Evolutionary conservation across 2,888 invertebrate species (phyloP).

Genomic region (Oscheius sp.): DNA sequence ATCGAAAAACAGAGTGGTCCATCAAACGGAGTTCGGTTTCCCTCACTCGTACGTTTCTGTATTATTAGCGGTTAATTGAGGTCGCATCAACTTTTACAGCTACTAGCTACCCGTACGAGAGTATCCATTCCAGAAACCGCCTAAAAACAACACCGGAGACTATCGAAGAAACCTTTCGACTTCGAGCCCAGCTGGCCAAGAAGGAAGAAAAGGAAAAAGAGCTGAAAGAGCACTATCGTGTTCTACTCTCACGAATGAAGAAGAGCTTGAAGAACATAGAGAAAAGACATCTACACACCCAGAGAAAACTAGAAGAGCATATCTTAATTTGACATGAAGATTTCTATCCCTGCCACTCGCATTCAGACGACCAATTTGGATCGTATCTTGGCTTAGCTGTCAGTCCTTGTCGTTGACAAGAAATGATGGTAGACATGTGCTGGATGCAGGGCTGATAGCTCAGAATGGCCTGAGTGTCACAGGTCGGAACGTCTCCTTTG

Average conservation of each 20-base stretch:
- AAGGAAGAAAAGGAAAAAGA: slow-evolving; percentile 36
- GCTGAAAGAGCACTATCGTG: slow-evolving; percentile 36
- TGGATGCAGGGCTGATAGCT: slow-evolving; percentile 61
- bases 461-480: slow-evolving; percentile 64
- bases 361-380: slow-evolving; percentile 58
- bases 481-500: slow-evolving; percentile 66
- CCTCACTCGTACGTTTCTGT: no score
- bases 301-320: slow-evolving; percentile 36
- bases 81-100: no score
- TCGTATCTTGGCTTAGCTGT: slow-evolving; percentile 51
- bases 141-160: slow-evolving; percentile 41
- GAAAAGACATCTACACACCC: slow-evolving; percentile 36
- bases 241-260: slow-evolving; percentile 38
- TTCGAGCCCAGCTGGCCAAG: slow-evolving; percentile 33
- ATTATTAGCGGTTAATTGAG: no score
- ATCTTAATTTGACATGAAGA: slow-evolving; percentile 33
- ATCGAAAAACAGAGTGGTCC: no score
- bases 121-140: slow-evolving; percentile 24
- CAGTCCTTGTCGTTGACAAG: slow-evolving; percentile 59
- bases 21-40: no score
- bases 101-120: no score
- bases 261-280: slow-evolving; percentile 39
- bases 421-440: slow-evolving; percentile 55
- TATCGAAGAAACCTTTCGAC: slow-evolving; percentile 36
- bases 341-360: slow-evolving; percentile 61